Evolutionary conservation across 2,888 invertebrate genomes (phyloP), one percentile per base, ranked within the genome.

Genomic region (Uloborus plumipes): DNA sequence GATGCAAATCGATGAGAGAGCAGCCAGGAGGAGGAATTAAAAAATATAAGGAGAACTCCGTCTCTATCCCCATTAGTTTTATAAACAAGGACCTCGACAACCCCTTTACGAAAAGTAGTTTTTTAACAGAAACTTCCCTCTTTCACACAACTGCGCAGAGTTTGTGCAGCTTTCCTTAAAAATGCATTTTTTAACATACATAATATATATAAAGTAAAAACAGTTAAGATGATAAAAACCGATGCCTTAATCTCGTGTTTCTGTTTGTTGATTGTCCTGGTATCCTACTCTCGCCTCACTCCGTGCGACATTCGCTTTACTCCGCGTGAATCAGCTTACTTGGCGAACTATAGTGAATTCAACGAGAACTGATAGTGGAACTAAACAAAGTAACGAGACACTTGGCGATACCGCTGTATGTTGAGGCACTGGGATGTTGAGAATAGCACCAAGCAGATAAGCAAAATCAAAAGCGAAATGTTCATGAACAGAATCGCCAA

Each of bases 141-240:
- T 51, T 58, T 51, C 69, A 69, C 80, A 74, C 70, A 58, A 20
- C 11, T 80, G 73, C 73, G 74, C 80, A 81, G 73, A 81, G 26
- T 81, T 81, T 81, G 80, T 81, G 73, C 80, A 74, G 73, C 74
- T 81, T 81, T 81, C 80, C 80, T 73, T 80, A 80, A 80, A 79
- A 72, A 80, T 72, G 79, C 80, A 81, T 81, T 81, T 81, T 78
- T 81, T 81, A 81, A 79, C 69, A 71, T 80, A 81, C 31, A 81
- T 81, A 81, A 66, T 66, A 66, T 51, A 66, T 58, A 58, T 71
- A 71, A 74, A 74, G 55, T 73, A 80, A 74, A 69, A 74, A 81
- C 50, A 72, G 64, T 70, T 74, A 74, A 70, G 59, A 81, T 69
- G 74, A 39, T 39, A 74, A 81, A 79, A 81, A 81, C 80, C 74